Evolutionary conservation across 2,888 invertebrate species (phyloP), one percentile per base, ranked within the genome.

Genomic region (Philaethria dido): DNA sequence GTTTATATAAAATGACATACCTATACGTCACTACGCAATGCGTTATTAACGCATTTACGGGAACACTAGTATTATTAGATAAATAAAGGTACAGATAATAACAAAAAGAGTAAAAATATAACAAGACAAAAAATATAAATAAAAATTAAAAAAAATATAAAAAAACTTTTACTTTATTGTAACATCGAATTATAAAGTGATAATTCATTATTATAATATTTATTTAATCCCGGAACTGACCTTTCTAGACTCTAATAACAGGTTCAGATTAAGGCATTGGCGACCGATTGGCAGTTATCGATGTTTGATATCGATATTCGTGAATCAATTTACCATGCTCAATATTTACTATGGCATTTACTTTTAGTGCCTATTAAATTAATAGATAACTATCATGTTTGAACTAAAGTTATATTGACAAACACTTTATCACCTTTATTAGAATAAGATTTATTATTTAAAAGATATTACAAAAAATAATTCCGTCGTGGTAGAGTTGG

Each of bases 241-340:
- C 60, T 60, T 47, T 60, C 45, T 47, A 47, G 18, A 42, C 47
- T 14, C 20, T 60, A 60, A 60, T 60, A 45, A 47, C 44, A 60
- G 60, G 33, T 14, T 47, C 9, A 45, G 60, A 60, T 60, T 57
- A 57, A 57, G 57, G 57, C 11, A 57, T 57, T 64, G 48, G 39
- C 59, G 50, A 65, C 25, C 69, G 71, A 75, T 71, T 64, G 64
- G 59, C 62, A 68, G 74, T 74, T 76, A 71, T 57, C 71, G 76
- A 77, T 79, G 68, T 57, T 44, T 50, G 75, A 74, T 75, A 74
- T 52, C 63, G 73, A 76, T 75, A 71, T 55, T 68, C 71, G 68
- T 69, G 77, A 76, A 78, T 78, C 79, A 77, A 78, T 78, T 73
- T 67, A 69, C 70, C 64, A 62, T 72, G 39, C 55, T 54, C 62